Evolutionary conservation across 2,888 invertebrate species (phyloP), one percentile per base, ranked within the genome.

Genomic region (Mythimna ferrago): DNA sequence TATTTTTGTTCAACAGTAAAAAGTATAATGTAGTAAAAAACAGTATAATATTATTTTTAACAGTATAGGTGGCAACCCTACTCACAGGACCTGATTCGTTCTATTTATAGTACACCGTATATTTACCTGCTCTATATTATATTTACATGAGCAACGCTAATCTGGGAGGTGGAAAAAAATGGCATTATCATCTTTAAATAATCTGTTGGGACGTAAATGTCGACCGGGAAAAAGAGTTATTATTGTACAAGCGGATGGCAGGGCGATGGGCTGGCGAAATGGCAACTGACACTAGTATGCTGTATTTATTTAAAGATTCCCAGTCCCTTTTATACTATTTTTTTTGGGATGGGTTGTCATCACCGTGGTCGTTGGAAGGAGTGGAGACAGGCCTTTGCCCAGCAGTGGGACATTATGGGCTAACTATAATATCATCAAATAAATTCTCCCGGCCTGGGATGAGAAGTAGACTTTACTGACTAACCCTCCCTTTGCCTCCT

Each of bases 51-150:
- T 26, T 26, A 2, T 26, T 26, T 26, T 26, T 26, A 26, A 26
- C 26, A 26, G 26, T 26, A 26, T 26, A 26, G 26, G 26, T 26
- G 26, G 26, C 26, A 26, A 26, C 26, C 26, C 26, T 26, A 26
- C 26, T 26, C 26, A 26, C 26, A 26, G 26, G 26, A 26, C 26
- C 26, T 26, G 26, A 26, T 26, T 26, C 26, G 26, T 26, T 26
- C 26, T 26, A 26, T 26, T 26, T 26, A 26, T 26, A 26, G 82
- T 66, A 73, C 73, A 61, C 64, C 66, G 66, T 83, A 79, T 80
- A 82, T 80, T 82, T 67, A 82, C 83, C 83, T 70, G 74, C 53
- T 80, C 65, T 82, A 68, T 78, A 71, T 79, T 74, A 78, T 73
- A 71, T 72, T 74, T 71, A 76, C 67, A 77, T 69, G 60, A 70